Evolutionary conservation across 2,113 vertebrate genomes (phyloP).

Genomic region (Antennarius striatus): DNA sequence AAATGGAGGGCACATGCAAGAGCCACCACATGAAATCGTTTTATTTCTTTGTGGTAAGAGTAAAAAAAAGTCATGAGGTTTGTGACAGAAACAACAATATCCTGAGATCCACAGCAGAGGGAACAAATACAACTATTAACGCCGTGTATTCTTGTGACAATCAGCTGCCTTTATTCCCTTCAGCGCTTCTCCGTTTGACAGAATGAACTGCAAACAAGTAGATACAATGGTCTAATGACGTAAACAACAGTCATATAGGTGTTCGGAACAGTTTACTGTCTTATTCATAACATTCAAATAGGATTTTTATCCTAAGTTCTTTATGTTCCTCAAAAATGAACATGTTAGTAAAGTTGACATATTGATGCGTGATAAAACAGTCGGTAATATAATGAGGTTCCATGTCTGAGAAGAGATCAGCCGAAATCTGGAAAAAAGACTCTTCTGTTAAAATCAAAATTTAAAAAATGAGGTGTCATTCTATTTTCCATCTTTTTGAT

Average conservation of each 20-base stretch:
- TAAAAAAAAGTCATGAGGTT: conserved; percentile 26
- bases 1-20: conserved; percentile 48
- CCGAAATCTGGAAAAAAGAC: background rate
- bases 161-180: background rate
- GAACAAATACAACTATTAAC: conserved; percentile 6
- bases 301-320: background rate
- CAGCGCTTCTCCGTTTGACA: background rate
- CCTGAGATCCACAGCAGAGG: conserved; percentile 16
- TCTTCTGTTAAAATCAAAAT: background rate
- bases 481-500: background rate
- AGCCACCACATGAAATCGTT: conserved; percentile 42
- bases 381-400: background rate
- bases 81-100: conserved; percentile 21
- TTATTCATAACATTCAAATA: background rate
- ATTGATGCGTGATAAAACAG: background rate
- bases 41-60: conserved; percentile 57
- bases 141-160: background rate
- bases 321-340: background rate
- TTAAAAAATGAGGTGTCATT: background rate
- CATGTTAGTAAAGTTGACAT: background rate
- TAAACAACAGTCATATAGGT: background rate
- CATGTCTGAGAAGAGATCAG: background rate
- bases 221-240: background rate
- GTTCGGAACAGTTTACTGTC: background rate
- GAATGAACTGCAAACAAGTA: background rate